Evolutionary conservation across 2,113 vertebrate genomes (phyloP).

Genomic region (Neomonachus schauinslandi): DNA sequence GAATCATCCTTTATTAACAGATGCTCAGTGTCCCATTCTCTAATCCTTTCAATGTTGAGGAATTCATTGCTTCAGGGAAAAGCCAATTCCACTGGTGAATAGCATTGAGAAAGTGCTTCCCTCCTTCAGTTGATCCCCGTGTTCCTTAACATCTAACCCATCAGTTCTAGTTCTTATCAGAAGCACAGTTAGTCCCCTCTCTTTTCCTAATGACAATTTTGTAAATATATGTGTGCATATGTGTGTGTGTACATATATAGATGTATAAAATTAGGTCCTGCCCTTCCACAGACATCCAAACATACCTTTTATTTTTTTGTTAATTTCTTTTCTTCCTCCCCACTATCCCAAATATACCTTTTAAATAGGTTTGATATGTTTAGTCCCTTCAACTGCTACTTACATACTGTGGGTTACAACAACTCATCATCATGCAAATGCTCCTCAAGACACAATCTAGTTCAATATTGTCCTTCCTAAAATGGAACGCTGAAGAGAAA

Average conservation of each 20-base stretch:
- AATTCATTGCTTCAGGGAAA: not conserved
- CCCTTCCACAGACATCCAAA: not conserved
- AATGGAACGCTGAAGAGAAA: constrained; percentile 12
- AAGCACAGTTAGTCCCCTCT: not conserved
- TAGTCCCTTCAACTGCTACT: not conserved
- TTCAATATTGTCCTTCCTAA: not conserved
- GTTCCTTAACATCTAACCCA: not conserved
- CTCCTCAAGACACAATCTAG: not conserved
- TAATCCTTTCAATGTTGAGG: not conserved
- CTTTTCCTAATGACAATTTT: not conserved
- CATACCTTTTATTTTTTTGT: not conserved
- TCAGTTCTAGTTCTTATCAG: not conserved
- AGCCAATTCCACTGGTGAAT: constrained; percentile 12
- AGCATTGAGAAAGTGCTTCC: not conserved
- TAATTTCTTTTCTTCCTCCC: not conserved
- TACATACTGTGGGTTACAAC: constrained; percentile 16
- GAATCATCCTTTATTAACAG: constrained; percentile 6
- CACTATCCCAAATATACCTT: not conserved
- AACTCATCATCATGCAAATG: not conserved
- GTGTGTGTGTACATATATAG: not conserved
- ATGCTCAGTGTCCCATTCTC: not conserved
- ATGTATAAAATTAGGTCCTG: not conserved
- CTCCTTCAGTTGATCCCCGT: not conserved
- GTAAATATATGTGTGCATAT: not conserved
- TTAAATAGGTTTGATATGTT: constrained; percentile 38